phyloP scores from a whole-genome alignment of 2,797 vertebrate species.

The Xerus rutilus region DNA sequence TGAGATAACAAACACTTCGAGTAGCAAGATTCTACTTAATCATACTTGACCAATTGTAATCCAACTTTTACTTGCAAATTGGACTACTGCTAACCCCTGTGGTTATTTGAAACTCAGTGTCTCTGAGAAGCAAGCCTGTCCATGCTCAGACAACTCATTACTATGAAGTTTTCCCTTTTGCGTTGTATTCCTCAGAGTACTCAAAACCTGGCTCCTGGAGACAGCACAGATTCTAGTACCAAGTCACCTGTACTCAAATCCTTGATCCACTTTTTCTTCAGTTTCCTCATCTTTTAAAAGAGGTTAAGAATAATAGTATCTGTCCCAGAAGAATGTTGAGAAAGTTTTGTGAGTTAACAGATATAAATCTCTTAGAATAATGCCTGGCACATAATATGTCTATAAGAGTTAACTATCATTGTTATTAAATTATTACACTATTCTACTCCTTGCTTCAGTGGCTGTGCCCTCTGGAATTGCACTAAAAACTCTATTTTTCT shows the following conservation, averaged over 20 bases:
- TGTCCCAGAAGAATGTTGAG: background rate
- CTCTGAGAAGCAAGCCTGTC: conserved; percentile 30
- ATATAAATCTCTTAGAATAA: background rate
- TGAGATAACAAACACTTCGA: background rate
- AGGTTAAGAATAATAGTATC: background rate
- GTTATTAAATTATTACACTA: conserved; percentile 1
- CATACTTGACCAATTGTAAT: conserved; percentile 13
- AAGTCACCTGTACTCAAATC: background rate
- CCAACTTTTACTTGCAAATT: background rate
- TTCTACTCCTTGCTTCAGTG: background rate
- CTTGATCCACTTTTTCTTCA: background rate
- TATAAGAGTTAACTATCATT: background rate
- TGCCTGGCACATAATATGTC: background rate
- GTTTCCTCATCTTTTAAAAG: conserved; percentile 51
- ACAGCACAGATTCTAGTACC: background rate
- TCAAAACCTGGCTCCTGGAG: background rate
- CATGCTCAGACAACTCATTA: background rate
- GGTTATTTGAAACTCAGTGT: background rate
- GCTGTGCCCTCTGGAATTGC: background rate
- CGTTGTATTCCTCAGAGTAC: background rate
- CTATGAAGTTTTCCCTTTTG: background rate
- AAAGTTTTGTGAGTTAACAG: background rate
- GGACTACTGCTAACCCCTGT: background rate
- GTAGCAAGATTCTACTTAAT: background rate
- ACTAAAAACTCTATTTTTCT: conserved; percentile 33